Evolutionary conservation across 2,113 vertebrate genomes (phyloP), one percentile per base, ranked within the genome.

Genomic region (Centropus unirufus): DNA sequence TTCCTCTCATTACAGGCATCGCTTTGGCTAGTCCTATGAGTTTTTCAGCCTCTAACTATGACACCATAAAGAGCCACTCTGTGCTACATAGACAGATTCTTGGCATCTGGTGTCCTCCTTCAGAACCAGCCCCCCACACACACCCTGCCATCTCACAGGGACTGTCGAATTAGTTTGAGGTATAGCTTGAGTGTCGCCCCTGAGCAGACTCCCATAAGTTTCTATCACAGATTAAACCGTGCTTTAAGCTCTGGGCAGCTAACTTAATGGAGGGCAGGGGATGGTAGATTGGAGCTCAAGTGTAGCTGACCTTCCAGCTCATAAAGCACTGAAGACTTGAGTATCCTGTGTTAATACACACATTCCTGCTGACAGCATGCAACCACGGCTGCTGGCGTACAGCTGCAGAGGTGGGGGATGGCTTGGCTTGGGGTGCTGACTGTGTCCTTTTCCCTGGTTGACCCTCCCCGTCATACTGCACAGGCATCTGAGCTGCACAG

Each of bases 271-370:
- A 95, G 94, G 93, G 78, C 94, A 95, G 64, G 59, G 39, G 32
- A 92, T 88, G 89, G 92, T 84, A 89, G 89, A 96, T 97, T 80
- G 94, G 77, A 95, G 93, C 93, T 96, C 91, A 95, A 96, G 81
- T 92, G 93, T 95, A 82, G 89, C 84, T 95, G 95, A 96, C 93
- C 94, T 92, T 88, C 83, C 74, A 93, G 94, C 84, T 95, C 95
- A 83, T 95, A 96, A 96, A 95, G 81, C 84, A 93, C 81, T 7
- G 5, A 90, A 92, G 91, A 83, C 86, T 79, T 83, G 86, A 72
- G 63, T 87, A 4, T 49, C 52, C 76, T 52, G 76, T 29, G 57
- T 42, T 86, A 83, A 81, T 77, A 77, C 76, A 81, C 95, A 46
- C 68, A 52, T 47, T 62, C 61, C 39, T 78, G 61, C 89, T 78